Base-by-base conservation (phyloP, 92 coral and sea anemone genomes). In the Zoanthus sansibaricus region DNA sequence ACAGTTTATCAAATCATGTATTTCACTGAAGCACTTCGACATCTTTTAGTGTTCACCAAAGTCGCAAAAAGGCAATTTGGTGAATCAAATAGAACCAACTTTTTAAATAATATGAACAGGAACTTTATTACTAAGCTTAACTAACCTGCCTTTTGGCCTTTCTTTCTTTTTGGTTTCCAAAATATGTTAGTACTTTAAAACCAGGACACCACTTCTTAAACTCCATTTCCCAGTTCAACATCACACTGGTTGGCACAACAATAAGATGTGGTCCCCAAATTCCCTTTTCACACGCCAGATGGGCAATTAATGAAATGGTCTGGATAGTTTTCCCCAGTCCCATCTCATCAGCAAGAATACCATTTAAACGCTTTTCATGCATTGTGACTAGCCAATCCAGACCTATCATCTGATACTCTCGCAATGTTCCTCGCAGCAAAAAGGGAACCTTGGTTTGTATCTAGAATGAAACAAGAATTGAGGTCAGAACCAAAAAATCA, bases 131-230 rank as follows among this genome's bases (percentile, higher is more conserved):
- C 25, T 16, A 6, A 25, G 47, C 46, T 20, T 13, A 33, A 49
- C 87, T 21, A 76, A 94, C 98, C 96, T 95, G 98, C 91, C 98
- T 91, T 84, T 96, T 96, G 33, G 91, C 91, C 76, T 96, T 96
- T 64, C 98, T 88, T 82, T 96, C 98, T 71, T 96, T 96, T 78
- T 96, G 98, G 72, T 87, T 96, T 9, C 98, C 98, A 88, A 93
- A 96, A 72, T 96, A 96, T 48, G 98, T 96, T 78, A 96, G 90
- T 66, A 96, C 94, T 87, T 96, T 96, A 76, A 96, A 96, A 1
- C 98, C 98, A 47, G 98, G 98, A 68, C 98, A 92, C 98, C 98
- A 96, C 61, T 94, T 96, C 91, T 96, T 96, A 77, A 96, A 92
- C 90, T 96, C 98, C 84, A 96, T 76, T 80, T 96, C 98, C 98